Percentiles rank a stretch among this genome's conserved stretches.
These are phyloP conservation scores for Yponomeuta malinellus DNA, from an alignment of 2,888 invertebrate species.

Conservation along the genomic window DNA sequence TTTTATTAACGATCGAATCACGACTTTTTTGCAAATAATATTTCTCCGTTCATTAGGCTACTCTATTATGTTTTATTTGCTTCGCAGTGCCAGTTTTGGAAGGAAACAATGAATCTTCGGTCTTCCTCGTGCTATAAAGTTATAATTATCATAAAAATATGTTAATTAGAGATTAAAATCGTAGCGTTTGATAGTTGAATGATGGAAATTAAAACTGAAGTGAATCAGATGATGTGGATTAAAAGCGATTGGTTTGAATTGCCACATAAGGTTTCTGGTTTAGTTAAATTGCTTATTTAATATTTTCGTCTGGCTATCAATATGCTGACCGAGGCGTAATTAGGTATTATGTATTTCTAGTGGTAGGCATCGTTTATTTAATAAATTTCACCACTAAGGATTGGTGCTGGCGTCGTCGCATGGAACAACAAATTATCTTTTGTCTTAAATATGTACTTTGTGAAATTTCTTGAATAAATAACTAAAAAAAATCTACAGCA, in stretches of 20 bases:
- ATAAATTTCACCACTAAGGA: background rate
- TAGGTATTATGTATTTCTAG: background rate
- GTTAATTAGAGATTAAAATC: background rate
- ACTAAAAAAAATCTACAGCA: no score
- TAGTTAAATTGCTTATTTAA: background rate
- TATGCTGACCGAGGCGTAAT: background rate
- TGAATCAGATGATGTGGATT: constrained; percentile 3
- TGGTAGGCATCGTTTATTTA: background rate
- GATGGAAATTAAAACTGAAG: constrained; percentile 1
- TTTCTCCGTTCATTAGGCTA: constrained; percentile 6
- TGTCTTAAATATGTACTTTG: no score
- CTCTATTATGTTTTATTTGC: background rate
- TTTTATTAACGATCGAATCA: background rate
- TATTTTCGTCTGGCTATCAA: background rate
- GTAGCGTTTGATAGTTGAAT: background rate
- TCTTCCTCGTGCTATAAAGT: background rate
- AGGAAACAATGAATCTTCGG: background rate
- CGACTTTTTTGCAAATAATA: background rate
- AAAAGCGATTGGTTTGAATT: constrained; percentile 8
- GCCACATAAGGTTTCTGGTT: constrained; percentile 3
- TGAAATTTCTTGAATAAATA: no score
- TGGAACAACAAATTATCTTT: no score
- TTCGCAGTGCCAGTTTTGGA: background rate
- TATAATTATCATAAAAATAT: background rate
- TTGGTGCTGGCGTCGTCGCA: background rate